These are phyloP conservation scores for Bufo gargarizans DNA, from an alignment of 2,113 vertebrate species.

Conservation along the genomic window DNA sequence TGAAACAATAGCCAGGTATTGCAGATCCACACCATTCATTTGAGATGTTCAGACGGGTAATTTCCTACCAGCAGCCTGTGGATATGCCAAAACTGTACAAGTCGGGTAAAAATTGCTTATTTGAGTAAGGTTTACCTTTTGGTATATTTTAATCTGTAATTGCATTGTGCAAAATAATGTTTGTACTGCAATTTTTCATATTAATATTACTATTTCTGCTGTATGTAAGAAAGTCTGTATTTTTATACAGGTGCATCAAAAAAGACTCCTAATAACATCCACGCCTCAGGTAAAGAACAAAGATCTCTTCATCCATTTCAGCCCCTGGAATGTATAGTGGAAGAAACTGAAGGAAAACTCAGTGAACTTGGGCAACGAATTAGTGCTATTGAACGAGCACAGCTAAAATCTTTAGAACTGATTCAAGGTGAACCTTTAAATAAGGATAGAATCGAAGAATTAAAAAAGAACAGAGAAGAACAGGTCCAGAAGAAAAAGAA, in stretches of 20 bases:
- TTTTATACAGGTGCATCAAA: conserved; percentile 87
- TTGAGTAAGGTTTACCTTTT: no score
- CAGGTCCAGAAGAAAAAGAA: conserved; percentile 99
- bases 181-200: no score
- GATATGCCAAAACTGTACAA: no score
- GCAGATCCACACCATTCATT: no score
- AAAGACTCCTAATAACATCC: conserved; percentile 92
- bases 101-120: no score
- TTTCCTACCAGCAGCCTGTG: no score
- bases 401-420: conserved; percentile 96
- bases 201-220: background rate
- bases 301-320: conserved; percentile 96
- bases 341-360: conserved; percentile 98
- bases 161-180: no score
- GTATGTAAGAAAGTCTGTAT: conserved; percentile 73
- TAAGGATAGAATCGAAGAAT: conserved; percentile 99
- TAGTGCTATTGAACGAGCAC: conserved; percentile 98
- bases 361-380: conserved; percentile 99
- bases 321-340: conserved; percentile 98
- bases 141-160: no score
- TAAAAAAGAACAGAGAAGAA: conserved; percentile 98
- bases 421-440: conserved; percentile 99
- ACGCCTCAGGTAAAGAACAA: conserved; percentile 89
- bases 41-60: no score
- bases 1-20: no score